Evolutionary conservation across 2,797 vertebrate species (phyloP).

Genomic region (Syngnathus acus): DNA sequence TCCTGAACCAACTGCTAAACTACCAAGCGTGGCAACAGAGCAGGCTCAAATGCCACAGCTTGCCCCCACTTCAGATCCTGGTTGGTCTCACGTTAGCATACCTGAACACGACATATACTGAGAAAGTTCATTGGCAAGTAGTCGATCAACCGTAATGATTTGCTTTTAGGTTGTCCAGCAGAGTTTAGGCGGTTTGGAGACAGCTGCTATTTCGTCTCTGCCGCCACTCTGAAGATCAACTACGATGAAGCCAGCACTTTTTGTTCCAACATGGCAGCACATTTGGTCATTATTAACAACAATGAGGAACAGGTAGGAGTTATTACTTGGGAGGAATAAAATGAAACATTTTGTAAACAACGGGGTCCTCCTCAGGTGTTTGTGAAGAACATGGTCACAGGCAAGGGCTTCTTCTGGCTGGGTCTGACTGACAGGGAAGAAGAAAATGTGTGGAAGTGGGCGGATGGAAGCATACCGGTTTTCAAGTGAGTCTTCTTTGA

Average conservation of each 20-base stretch:
- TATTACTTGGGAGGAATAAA: not conserved
- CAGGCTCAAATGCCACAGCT: conserved; percentile 61
- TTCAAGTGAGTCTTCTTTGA: conserved; percentile 60
- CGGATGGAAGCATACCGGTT: conserved; percentile 78
- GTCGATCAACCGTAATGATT: not conserved
- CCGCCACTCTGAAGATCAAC: conserved; percentile 69
- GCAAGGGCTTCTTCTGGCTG: conserved; percentile 88
- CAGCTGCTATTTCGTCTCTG: conserved; percentile 91
- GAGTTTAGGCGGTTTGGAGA: conserved; percentile 80
- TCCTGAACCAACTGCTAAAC: conserved; percentile 39
- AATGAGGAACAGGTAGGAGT: conserved; percentile 83
- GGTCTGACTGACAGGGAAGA: conserved; percentile 82
- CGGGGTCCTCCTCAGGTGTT: conserved; percentile 70
- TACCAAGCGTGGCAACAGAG: conserved; percentile 65
- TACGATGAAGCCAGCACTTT: conserved; percentile 80
- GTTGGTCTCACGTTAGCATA: conserved; percentile 42
- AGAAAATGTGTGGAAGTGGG: conserved; percentile 90
- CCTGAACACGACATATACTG: not conserved
- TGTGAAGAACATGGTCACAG: conserved; percentile 75
- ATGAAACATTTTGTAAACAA: too few species aligned
- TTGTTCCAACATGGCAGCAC: conserved; percentile 77
- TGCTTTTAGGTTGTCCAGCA: conserved; percentile 76
- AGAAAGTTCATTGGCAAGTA: not conserved
- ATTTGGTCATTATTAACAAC: conserved; percentile 83
- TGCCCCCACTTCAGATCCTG: conserved; percentile 27